These are phyloP conservation scores for Heterotis niloticus DNA, from an alignment of 2,113 vertebrate genomes.

Conservation along the genomic window DNA sequence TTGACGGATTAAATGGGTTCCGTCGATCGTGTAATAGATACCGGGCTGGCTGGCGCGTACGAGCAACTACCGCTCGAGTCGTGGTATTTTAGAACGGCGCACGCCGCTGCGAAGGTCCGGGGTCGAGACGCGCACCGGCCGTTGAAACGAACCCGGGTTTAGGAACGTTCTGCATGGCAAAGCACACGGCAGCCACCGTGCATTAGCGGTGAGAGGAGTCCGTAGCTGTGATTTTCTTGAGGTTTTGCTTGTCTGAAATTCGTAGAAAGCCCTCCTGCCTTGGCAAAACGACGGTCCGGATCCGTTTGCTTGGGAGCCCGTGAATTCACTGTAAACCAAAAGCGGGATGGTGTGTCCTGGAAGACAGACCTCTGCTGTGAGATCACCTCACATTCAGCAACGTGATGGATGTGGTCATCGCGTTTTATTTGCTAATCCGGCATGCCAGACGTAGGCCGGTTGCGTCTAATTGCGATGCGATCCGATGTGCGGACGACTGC, in stretches of 20 bases:
- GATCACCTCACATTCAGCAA: too few species aligned
- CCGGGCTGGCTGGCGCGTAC: not conserved
- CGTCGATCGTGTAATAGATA: conserved; percentile 3
- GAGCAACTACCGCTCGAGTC: not conserved
- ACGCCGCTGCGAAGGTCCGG: not conserved
- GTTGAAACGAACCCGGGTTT: conserved; percentile 1
- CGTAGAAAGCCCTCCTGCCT: not conserved
- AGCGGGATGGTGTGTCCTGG: not conserved
- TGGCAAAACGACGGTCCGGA: not conserved
- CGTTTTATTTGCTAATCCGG: too few species aligned
- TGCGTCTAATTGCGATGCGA: too few species aligned
- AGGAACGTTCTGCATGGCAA: not conserved
- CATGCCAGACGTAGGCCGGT: too few species aligned
- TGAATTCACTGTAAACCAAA: not conserved
- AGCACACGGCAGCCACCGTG: not conserved
- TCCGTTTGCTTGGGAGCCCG: not conserved
- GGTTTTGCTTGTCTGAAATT: not conserved
- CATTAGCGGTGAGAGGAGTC: not conserved
- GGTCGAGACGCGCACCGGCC: not conserved
- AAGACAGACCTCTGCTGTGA: not conserved
- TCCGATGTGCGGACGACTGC: too few species aligned
- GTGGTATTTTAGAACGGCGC: not conserved
- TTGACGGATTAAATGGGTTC: not conserved
- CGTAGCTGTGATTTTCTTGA: not conserved
- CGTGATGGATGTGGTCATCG: too few species aligned